A percentile compares a stretch with the other conserved stretches of the same genome.
These are phyloP conservation scores for Hedya salicella DNA, from an alignment of 2,888 invertebrate genomes.

Conservation along the genomic window DNA sequence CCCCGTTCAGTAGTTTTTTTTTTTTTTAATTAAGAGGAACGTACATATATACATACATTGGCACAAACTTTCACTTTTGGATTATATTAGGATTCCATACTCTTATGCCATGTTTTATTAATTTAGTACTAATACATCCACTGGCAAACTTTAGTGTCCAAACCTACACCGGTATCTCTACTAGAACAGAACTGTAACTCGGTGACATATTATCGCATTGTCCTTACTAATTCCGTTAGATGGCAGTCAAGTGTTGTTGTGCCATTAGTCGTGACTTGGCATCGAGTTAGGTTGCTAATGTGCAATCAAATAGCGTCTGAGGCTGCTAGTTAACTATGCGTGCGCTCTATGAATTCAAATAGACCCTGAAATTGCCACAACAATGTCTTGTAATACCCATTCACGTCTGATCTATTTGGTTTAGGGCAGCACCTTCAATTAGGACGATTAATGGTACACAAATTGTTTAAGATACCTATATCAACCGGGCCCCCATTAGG, in stretches of 20 bases:
- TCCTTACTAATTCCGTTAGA: slow-evolving; percentile 43
- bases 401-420: slow-evolving; percentile 39
- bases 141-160: not conserved
- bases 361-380: slow-evolving; percentile 64
- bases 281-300: slow-evolving; percentile 76
- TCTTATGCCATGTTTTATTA: too few relatives aligned
- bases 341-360: slow-evolving; percentile 76
- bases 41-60: too few relatives aligned
- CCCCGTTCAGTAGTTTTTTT: too few relatives aligned
- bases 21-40: too few relatives aligned
- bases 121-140: too few relatives aligned
- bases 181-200: slow-evolving; percentile 29
- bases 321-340: slow-evolving; percentile 75
- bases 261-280: slow-evolving; percentile 79
- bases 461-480: slow-evolving; percentile 26
- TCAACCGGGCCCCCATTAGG: not conserved
- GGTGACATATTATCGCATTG: slow-evolving; percentile 28
- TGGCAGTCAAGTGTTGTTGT: slow-evolving; percentile 59
- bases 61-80: too few relatives aligned
- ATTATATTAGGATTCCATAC: too few relatives aligned
- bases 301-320: slow-evolving; percentile 75
- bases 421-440: slow-evolving; percentile 10
- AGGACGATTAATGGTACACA: slow-evolving; percentile 13
- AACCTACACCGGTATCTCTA: not conserved
- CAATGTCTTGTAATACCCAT: slow-evolving; percentile 53